These are phyloP conservation scores for Lates calcarifer DNA, from an alignment of 2,113 vertebrate genomes.

Conservation along the genomic window DNA sequence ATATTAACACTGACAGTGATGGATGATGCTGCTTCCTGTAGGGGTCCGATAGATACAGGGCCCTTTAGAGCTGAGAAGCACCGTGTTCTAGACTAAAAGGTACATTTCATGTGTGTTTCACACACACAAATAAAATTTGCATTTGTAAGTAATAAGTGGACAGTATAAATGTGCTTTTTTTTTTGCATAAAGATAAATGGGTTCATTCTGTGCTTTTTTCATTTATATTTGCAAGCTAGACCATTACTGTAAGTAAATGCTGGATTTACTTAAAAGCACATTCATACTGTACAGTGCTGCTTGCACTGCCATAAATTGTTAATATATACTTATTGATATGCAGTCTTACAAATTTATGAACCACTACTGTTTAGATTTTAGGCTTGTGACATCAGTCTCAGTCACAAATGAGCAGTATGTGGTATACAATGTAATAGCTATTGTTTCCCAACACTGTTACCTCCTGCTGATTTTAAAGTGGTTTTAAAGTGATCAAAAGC, in stretches of 20 bases:
- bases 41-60: conserved; percentile 66
- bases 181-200: not conserved
- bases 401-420: not conserved
- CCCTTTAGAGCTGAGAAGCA: conserved; percentile 48
- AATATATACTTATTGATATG: not conserved
- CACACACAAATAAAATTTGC: conserved; percentile 16
- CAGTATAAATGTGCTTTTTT: not conserved
- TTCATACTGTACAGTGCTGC: not conserved
- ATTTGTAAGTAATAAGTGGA: not conserved
- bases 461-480: not conserved
- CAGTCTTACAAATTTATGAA: not conserved
- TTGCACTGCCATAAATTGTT: conserved; percentile 1
- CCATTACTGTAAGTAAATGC: not conserved
- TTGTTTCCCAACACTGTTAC: not conserved
- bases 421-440: not conserved
- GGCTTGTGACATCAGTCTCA: not conserved
- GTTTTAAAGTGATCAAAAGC: not conserved
- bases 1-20: conserved; percentile 86
- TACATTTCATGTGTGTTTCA: conserved; percentile 11
- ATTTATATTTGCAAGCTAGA: not conserved
- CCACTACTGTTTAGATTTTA: not conserved
- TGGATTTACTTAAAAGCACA: not conserved
- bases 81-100: conserved; percentile 21
- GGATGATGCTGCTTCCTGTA: conserved; percentile 77
- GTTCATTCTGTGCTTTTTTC: not conserved